Conservation (phyloP, 1,140 invertebrate genomes). For the Drosophila carrolli region DNA sequence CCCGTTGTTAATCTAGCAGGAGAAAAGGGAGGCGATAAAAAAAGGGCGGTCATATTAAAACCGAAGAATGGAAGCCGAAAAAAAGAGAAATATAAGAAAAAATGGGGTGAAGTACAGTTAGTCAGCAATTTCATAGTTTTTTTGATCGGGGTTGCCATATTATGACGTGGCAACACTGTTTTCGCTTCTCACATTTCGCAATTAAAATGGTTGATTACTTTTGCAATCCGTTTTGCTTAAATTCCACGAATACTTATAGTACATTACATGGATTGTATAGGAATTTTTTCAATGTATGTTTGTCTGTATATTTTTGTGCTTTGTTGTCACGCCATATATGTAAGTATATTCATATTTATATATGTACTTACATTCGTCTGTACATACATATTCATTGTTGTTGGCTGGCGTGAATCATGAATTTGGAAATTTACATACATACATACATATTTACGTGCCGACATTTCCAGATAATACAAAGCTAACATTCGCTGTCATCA, state of each 20-base stretch:
- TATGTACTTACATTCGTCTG: neutral
- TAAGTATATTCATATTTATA: neutral
- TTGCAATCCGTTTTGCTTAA: constrained; percentile 39
- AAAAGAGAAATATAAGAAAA: neutral
- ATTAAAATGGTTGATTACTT: constrained; percentile 22
- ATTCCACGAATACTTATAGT: constrained; percentile 5
- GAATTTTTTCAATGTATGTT: neutral
- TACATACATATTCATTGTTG: constrained; percentile 27
- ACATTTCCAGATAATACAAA: constrained; percentile 45
- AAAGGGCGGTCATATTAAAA: constrained; percentile 27
- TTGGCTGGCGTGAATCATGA: constrained; percentile 57
- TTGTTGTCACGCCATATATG: neutral
- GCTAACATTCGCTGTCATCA: constrained; percentile 40
- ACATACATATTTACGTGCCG: neutral
- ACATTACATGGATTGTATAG: neutral
- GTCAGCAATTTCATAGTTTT: constrained; percentile 15
- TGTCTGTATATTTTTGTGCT: neutral
- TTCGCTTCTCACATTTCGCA: constrained; percentile 11
- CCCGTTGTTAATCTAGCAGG: constrained; percentile 69
- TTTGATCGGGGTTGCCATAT: constrained; percentile 19
- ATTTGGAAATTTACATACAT: constrained; percentile 49
- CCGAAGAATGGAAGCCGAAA: neutral
- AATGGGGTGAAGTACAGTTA: constrained; percentile 38
- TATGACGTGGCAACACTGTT: constrained; percentile 18
- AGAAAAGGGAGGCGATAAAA: constrained; percentile 12